These are phyloP conservation scores for Malachius bipustulatus DNA, from an alignment of 2,888 invertebrate species.

Conservation along the genomic window DNA sequence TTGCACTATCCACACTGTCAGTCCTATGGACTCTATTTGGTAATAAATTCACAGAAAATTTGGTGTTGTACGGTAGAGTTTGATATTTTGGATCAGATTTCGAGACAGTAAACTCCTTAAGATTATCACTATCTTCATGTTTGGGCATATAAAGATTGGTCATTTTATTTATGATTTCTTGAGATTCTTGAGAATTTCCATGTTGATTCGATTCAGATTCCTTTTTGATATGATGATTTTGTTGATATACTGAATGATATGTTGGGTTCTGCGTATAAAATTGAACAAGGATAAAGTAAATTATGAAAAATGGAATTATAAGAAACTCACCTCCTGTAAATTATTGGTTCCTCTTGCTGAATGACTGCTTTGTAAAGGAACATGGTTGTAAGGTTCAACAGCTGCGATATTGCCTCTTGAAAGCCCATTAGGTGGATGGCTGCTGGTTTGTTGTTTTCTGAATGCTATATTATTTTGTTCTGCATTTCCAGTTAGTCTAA, in stretches of 20 bases:
- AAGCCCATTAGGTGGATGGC: conserved; percentile 42
- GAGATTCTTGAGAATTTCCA: conserved; percentile 21
- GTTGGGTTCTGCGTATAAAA: conserved; percentile 31
- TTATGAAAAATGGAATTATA: not conserved
- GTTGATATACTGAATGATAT: conserved; percentile 34
- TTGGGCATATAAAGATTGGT: conserved; percentile 18
- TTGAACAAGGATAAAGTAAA: not conserved
- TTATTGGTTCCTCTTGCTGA: conserved; percentile 32
- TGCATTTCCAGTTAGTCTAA: conserved; percentile 32
- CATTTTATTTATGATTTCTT: conserved; percentile 28
- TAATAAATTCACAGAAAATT: conserved; percentile 54
- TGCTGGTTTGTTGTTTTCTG: conserved; percentile 29
- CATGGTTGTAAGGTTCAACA: conserved; percentile 78
- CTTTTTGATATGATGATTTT: conserved; percentile 32
- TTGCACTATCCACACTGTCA: conserved; percentile 4
- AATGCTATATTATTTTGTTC: conserved; percentile 34
- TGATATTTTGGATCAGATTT: conserved; percentile 87
- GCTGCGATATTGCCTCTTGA: conserved; percentile 73
- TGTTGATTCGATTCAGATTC: conserved; percentile 26
- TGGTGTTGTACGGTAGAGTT: conserved; percentile 81
- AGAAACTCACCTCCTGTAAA: conserved; percentile 33
- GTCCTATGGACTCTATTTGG: conserved; percentile 9
- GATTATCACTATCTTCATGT: conserved; percentile 36
- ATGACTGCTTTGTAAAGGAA: conserved; percentile 46
- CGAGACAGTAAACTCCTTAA: conserved; percentile 61